phyloP scores from a whole-genome alignment of 2,888 invertebrate species.

The Tanypteryx hageni region DNA sequence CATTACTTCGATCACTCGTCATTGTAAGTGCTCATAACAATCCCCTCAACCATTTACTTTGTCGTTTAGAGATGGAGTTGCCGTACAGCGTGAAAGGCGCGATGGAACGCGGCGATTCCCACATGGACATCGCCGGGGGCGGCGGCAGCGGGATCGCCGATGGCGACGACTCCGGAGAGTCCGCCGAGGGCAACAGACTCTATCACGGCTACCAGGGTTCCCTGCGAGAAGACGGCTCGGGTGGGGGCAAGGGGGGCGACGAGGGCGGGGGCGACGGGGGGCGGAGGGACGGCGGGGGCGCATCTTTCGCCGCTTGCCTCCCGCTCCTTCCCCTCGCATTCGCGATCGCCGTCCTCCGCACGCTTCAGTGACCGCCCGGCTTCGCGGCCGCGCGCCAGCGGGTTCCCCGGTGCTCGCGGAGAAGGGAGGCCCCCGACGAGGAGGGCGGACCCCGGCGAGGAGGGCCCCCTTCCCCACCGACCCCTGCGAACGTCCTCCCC shows the following conservation, averaged over 20 bases:
- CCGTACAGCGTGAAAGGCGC: slow-evolving; percentile 67
- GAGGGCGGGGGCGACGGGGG: slow-evolving; percentile 48
- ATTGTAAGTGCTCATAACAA: too few species aligned
- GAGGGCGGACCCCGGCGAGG: not conserved
- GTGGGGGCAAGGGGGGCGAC: not conserved
- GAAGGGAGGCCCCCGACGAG: not conserved
- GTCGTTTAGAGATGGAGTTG: slow-evolving; percentile 70
- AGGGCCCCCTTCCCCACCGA: not conserved
- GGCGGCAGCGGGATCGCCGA: slow-evolving; percentile 66
- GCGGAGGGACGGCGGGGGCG: slow-evolving; percentile 61
- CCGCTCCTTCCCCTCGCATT: not conserved
- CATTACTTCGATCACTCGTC: too few species aligned
- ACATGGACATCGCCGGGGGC: slow-evolving; percentile 67
- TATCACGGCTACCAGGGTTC: slow-evolving; percentile 71
- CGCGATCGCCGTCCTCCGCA: not conserved
- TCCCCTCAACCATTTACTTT: too few species aligned
- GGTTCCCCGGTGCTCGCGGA: not conserved
- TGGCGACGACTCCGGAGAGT: slow-evolving; percentile 49
- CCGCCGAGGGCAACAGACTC: slow-evolving; percentile 67
- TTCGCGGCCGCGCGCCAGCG: not conserved
- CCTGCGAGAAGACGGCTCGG: slow-evolving; percentile 68
- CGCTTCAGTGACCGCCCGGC: slow-evolving; percentile 38
- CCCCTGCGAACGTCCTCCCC: not conserved
- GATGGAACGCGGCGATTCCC: slow-evolving; percentile 68
- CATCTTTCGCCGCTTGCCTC: slow-evolving; percentile 41